A percentile compares a stretch with the other conserved stretches of the same genome.
Conservation (phyloP, 2,797 vertebrate species). For the Halcyon leucocephala region DNA sequence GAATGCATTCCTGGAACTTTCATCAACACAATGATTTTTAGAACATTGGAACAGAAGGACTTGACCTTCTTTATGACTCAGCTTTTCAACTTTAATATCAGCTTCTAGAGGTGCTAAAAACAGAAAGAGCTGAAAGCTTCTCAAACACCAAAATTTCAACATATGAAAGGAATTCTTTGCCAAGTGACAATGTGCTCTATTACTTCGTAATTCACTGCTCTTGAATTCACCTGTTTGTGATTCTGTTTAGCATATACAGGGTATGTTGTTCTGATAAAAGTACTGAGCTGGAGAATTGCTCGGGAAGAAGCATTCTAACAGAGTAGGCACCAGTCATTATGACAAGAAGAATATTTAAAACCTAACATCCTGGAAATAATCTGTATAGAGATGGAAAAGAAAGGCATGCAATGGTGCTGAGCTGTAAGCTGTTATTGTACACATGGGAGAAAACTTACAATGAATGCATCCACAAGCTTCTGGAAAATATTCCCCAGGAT, state of each 20-base stretch:
- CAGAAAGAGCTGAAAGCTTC: background rate
- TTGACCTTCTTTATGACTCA: background rate
- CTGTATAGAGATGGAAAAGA: background rate
- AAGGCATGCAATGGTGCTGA: background rate
- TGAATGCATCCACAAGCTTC: background rate
- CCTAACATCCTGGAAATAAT: background rate
- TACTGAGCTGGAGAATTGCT: background rate
- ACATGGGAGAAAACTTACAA: background rate
- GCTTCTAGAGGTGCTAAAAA: background rate
- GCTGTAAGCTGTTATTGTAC: background rate
- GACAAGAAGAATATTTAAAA: background rate
- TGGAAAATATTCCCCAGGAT: conserved; percentile 4
- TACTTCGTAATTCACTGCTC: background rate
- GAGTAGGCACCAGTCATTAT: background rate
- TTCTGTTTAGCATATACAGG: background rate
- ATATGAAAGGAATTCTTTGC: background rate
- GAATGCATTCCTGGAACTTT: background rate
- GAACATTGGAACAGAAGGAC: background rate
- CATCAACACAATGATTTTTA: background rate
- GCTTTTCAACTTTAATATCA: background rate
- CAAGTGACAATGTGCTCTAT: background rate
- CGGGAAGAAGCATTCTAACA: background rate
- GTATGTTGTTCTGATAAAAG: background rate
- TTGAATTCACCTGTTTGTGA: background rate
- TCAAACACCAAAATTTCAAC: background rate